Percentiles rank a stretch among this genome's conserved stretches.
phyloP scores from a whole-genome alignment of 2,888 invertebrate genomes.

The Eupithecia inturbata region DNA sequence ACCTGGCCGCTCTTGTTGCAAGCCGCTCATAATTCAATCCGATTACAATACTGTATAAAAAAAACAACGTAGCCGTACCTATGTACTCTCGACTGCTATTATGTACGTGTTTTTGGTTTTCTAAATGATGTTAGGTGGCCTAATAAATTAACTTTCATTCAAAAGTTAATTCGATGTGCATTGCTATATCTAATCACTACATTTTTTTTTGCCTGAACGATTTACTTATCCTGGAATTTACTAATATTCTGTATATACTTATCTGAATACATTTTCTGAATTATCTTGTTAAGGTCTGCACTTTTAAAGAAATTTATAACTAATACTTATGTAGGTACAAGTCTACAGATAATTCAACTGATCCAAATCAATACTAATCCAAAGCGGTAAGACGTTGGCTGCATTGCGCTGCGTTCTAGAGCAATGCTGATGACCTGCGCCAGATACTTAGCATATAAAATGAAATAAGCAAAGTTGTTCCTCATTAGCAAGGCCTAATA shows the following conservation, averaged over 20 bases:
- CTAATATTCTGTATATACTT: background rate
- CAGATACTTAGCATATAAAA: background rate
- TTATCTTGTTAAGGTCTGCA: background rate
- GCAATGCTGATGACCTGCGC: background rate
- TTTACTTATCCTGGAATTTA: background rate
- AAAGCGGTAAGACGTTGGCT: background rate
- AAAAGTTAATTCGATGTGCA: too few relatives aligned
- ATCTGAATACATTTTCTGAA: too few relatives aligned
- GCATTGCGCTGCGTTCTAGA: background rate
- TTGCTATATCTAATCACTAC: background rate
- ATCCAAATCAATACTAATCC: background rate
- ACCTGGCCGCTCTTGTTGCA: conserved; percentile 64
- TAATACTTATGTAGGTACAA: background rate
- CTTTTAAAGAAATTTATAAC: background rate
- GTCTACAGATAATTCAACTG: background rate
- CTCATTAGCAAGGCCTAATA: too few relatives aligned
- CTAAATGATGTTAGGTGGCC: background rate
- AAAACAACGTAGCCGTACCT: background rate
- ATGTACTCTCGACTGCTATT: background rate
- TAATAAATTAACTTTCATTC: background rate
- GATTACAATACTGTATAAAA: conserved; percentile 56
- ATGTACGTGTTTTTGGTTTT: background rate
- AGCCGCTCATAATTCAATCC: conserved; percentile 55
- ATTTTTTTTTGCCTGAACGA: background rate
- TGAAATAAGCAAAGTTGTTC: too few relatives aligned